These are phyloP conservation scores for Bacillus rossius DNA, from an alignment of 1,140 invertebrate genomes.

Conservation along the genomic window DNA sequence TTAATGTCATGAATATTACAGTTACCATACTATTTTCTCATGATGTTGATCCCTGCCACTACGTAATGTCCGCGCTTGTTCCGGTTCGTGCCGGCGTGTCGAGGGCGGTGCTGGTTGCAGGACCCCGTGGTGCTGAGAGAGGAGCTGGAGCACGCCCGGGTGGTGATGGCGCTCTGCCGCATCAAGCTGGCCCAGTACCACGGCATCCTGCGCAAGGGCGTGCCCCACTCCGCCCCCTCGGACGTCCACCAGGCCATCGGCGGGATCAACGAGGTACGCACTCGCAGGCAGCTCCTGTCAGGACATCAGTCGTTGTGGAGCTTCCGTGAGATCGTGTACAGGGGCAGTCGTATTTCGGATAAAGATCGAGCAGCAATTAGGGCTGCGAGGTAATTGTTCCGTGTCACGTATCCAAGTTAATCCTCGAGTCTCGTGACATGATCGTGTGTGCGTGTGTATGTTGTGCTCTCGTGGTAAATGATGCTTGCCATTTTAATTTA, in stretches of 20 bases:
- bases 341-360: neutral
- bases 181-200: constrained; percentile 40
- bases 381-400: too few species aligned
- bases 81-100: too few species aligned
- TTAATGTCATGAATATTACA: neutral
- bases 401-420: too few species aligned
- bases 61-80: too few species aligned
- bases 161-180: constrained; percentile 38
- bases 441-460: too few species aligned
- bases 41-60: constrained; percentile 7
- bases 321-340: neutral
- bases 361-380: too few species aligned
- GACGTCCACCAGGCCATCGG: constrained; percentile 38
- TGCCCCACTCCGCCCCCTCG: constrained; percentile 25
- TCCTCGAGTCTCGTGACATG: too few species aligned
- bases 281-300: too few species aligned
- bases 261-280: constrained; percentile 43
- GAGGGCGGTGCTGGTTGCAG: constrained; percentile 24
- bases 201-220: constrained; percentile 31
- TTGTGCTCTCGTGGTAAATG: too few species aligned
- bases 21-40: neutral
- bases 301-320: neutral
- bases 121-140: constrained; percentile 38
- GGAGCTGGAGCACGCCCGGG: constrained; percentile 41
- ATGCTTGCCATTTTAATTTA: too few species aligned